These are phyloP conservation scores for Gracilinanus agilis DNA, from an alignment of 2,113 vertebrate species.

Conservation along the genomic window DNA sequence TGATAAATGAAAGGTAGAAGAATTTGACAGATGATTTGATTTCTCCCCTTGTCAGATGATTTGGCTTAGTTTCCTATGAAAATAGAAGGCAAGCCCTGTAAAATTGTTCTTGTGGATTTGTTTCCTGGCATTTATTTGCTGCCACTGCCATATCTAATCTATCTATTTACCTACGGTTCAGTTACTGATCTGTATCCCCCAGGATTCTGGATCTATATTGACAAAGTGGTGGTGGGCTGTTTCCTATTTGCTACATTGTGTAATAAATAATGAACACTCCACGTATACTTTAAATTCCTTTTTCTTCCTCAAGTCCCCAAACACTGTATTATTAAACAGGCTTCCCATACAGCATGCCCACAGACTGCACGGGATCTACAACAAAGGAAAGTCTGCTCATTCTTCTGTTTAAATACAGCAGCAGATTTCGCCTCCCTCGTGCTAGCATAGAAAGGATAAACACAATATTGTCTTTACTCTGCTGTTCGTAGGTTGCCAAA, in stretches of 20 bases:
- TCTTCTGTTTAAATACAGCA: constrained; percentile 69
- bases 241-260: constrained; percentile 74
- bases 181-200: constrained; percentile 80
- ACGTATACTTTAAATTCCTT: constrained; percentile 65
- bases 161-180: constrained; percentile 83
- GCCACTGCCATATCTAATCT: constrained; percentile 79
- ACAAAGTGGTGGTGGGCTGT: constrained; percentile 67
- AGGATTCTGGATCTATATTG: constrained; percentile 77
- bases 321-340: constrained; percentile 78
- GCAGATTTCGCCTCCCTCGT: constrained; percentile 71
- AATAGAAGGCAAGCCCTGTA: constrained; percentile 80
- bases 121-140: constrained; percentile 72
- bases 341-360: constrained; percentile 59
- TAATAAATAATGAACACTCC: constrained; percentile 62
- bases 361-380: constrained; percentile 73
- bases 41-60: constrained; percentile 82
- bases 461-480: constrained; percentile 62
- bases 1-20: constrained; percentile 80
- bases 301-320: constrained; percentile 65
- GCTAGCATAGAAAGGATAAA: constrained; percentile 66
- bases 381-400: constrained; percentile 76
- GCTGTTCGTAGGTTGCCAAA: constrained; percentile 59
- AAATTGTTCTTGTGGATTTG: constrained; percentile 82
- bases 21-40: constrained; percentile 81
- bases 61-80: constrained; percentile 81